Base-by-base conservation (phyloP, 2,888 invertebrate species). In the Choreutis nemorana region DNA sequence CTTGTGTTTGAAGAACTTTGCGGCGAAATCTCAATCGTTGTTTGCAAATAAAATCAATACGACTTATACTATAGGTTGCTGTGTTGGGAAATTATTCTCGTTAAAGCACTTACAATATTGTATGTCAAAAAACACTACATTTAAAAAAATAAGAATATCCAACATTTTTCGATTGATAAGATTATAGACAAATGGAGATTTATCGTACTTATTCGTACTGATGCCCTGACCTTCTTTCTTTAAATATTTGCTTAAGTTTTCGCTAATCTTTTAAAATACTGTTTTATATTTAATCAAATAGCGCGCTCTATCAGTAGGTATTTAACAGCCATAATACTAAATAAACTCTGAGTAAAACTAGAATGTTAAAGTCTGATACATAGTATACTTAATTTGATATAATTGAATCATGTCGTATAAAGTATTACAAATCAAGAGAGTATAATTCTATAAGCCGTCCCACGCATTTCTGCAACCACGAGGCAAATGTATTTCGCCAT, bases 361-460 rank as follows among this genome's bases (percentile, higher is more conserved):
- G n/a, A n/a, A n/a, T n/a, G n/a, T n/a, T n/a, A n/a, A n/a, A n/a
- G n/a, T n/a, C n/a, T n/a, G n/a, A n/a, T n/a, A n/a, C n/a, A n/a
- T n/a, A n/a, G n/a, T n/a, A n/a, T n/a, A n/a, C n/a, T n/a, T n/a
- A 18, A 18, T 7, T 6, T 18, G 8, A 18, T 18, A 18, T 18
- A n/a, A 27, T 11, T 10, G 46, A 48, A 40, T 44, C 36, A 45
- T 42, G 46, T 50, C 50, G 53, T 44, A 48, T 48, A 27, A 30
- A 27, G 32, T 23, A 33, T 56, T 51, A 53, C 55, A 55, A 60
- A 58, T 58, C 49, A 50, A 50, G 51, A 45, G 41, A 61, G 62
- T 71, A 72, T 65, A 68, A 71, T 67, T 65, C 66, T 58, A 67
- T 65, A 65, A 70, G 67, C 65, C 67, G 68, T 66, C 72, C 75